Evolutionary conservation across 2,113 vertebrate species (phyloP).

Genomic region (Actinemys pallida): DNA sequence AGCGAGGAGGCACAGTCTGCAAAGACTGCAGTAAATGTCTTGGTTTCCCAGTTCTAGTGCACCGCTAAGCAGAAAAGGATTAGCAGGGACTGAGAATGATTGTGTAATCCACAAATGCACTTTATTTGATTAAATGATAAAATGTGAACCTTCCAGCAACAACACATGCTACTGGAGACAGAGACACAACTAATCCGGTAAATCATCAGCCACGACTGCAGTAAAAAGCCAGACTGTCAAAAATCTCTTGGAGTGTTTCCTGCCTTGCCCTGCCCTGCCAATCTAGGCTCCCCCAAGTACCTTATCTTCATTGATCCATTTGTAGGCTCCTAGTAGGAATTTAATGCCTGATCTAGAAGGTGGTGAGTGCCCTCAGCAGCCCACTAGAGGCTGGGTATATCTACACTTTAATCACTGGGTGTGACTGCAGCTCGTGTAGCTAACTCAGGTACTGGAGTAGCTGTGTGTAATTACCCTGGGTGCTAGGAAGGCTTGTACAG

Average conservation of each 20-base stretch:
- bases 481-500: background rate
- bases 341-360: too few relatives aligned
- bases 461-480: background rate
- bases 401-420: background rate
- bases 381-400: background rate
- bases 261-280: background rate
- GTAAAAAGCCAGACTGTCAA: background rate
- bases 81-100: constrained; percentile 57
- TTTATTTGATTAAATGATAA: constrained; percentile 76
- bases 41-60: constrained; percentile 63
- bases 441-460: background rate
- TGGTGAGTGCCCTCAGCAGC: too few relatives aligned
- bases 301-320: too few relatives aligned
- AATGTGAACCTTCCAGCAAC: constrained; percentile 57
- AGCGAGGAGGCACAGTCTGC: constrained; percentile 56
- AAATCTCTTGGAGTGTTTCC: background rate
- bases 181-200: background rate
- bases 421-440: background rate
- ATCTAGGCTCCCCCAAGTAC: too few relatives aligned
- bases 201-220: background rate
- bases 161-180: background rate
- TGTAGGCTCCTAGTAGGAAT: background rate
- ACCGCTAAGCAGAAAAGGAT: constrained; percentile 72
- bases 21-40: constrained; percentile 69
- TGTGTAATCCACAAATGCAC: constrained; percentile 68